phyloP scores from a whole-genome alignment of 2,113 vertebrate species.

The Myotis brandtii region DNA sequence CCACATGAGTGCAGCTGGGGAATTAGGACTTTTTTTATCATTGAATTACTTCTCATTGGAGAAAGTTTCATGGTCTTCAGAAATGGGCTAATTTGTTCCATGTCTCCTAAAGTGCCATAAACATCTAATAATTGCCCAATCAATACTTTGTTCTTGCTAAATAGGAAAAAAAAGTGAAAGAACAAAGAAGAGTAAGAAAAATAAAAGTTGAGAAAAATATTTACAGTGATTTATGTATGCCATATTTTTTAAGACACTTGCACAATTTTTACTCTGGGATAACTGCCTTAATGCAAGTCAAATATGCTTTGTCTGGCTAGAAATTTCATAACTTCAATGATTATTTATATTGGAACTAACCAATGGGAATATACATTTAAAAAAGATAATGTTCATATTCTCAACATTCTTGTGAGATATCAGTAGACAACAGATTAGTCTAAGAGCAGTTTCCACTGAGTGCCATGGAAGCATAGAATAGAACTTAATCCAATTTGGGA shows the following conservation, averaged over 20 bases:
- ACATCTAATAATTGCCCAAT: constrained; percentile 40
- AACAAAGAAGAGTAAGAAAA: not conserved
- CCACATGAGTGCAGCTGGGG: not conserved
- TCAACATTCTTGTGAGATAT: not conserved
- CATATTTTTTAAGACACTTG: not conserved
- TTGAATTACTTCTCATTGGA: constrained; percentile 3
- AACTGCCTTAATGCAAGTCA: constrained; percentile 5
- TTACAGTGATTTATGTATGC: constrained; percentile 2
- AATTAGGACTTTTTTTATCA: constrained; percentile 62
- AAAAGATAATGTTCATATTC: not conserved
- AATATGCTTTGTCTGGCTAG: not conserved
- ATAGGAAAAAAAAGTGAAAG: not conserved
- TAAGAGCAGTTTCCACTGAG: not conserved
- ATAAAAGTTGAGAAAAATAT: not conserved
- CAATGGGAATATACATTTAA: not conserved
- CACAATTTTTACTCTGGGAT: not conserved
- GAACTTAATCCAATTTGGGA: not conserved
- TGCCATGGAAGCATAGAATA: not conserved
- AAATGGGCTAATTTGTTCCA: constrained; percentile 51
- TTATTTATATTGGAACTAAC: constrained; percentile 40
- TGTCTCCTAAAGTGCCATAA: constrained; percentile 50
- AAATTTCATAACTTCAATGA: not conserved
- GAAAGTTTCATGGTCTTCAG: constrained; percentile 31
- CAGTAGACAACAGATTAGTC: not conserved
- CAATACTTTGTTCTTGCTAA: constrained; percentile 11